Percentiles rank a stretch among this genome's conserved stretches.
Conservation (phyloP, 2,797 vertebrate species). For the Anguilla megastoma region DNA sequence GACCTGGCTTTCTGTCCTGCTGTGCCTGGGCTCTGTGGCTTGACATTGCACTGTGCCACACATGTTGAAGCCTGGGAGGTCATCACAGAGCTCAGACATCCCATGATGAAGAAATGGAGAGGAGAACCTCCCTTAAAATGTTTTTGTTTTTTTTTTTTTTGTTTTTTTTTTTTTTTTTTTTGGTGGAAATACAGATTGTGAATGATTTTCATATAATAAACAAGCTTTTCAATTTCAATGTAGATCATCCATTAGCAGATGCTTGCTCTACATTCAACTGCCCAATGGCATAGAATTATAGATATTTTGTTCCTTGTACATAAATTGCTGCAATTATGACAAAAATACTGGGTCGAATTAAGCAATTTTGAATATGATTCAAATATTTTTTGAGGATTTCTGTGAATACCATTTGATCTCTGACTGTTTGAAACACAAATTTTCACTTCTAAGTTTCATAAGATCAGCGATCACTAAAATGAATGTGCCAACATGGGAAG, state of each 20-base stretch:
- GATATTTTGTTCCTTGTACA: background rate
- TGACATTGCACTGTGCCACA: background rate
- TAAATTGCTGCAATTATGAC: background rate
- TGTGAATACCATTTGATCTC: background rate
- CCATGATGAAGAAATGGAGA: background rate
- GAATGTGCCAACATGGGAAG: background rate
- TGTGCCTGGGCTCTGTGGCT: background rate
- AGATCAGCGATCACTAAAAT: background rate
- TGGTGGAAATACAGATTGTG: background rate
- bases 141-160: too few relatives aligned
- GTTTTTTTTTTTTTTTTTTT: too few relatives aligned
- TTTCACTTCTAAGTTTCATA: too few relatives aligned
- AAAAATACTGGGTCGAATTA: background rate
- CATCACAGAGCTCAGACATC: background rate
- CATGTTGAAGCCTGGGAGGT: background rate
- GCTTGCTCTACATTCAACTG: background rate
- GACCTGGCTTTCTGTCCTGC: background rate
- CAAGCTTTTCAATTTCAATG: background rate
- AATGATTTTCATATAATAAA: background rate
- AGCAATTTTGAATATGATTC: background rate
- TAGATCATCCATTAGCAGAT: background rate
- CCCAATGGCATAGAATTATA: background rate
- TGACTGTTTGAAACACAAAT: background rate
- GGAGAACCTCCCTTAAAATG: background rate
- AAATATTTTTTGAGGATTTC: background rate